Evolutionary conservation across 2,113 vertebrate genomes (phyloP).

Genomic region (Periophthalmus modestus): DNA sequence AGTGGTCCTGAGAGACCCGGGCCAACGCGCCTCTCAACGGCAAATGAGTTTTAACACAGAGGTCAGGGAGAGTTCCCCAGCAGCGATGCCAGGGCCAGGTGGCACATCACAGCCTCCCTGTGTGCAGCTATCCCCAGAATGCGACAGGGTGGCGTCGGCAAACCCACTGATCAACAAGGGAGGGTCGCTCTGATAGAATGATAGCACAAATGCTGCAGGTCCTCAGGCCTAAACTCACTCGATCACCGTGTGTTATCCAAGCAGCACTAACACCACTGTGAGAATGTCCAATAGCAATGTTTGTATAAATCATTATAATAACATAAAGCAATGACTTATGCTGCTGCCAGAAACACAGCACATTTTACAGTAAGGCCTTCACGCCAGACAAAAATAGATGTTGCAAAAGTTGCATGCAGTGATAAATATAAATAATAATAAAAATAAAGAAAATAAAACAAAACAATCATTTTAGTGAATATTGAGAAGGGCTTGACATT

Average conservation of each 20-base stretch:
- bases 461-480: too few relatives aligned
- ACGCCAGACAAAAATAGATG: too few relatives aligned
- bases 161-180: constrained; percentile 72
- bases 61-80: constrained; percentile 75
- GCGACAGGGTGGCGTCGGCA: constrained; percentile 81
- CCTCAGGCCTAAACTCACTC: constrained; percentile 27
- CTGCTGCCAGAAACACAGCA: too few relatives aligned
- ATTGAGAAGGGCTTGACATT: too few relatives aligned
- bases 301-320: background rate
- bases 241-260: constrained; percentile 11
- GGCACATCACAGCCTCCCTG: constrained; percentile 76
- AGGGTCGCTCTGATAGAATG: constrained; percentile 49
- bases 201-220: constrained; percentile 65
- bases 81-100: constrained; percentile 73
- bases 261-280: background rate
- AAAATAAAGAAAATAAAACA: too few relatives aligned
- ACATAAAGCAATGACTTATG: too few relatives aligned
- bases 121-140: constrained; percentile 79
- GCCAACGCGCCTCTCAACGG: constrained; percentile 55
- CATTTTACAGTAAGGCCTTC: too few relatives aligned
- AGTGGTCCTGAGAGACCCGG: constrained; percentile 71
- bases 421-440: too few relatives aligned
- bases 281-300: background rate
- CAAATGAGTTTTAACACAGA: constrained; percentile 70
- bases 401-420: too few relatives aligned